A percentile compares a stretch with the other conserved stretches of the same genome.
These are phyloP conservation scores for Parotia lawesii DNA, from an alignment of 2,113 vertebrate genomes.

Conservation along the genomic window DNA sequence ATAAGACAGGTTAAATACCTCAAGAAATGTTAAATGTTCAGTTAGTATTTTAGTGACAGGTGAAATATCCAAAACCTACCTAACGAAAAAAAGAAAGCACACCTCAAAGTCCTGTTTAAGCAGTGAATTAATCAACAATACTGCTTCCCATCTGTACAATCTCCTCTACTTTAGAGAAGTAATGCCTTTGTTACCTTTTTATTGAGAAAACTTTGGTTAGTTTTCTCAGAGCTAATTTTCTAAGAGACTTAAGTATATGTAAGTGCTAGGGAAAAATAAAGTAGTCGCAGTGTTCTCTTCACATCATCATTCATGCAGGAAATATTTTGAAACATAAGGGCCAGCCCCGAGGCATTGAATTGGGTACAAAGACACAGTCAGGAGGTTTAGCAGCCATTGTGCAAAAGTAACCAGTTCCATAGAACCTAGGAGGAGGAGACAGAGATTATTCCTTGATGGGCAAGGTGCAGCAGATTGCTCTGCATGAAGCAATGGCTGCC, in stretches of 20 bases:
- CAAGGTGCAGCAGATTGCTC: not conserved
- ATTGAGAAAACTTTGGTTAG: not conserved
- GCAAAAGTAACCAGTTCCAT: not conserved
- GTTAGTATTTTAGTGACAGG: not conserved
- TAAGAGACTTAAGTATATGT: not conserved
- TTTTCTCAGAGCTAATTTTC: not conserved
- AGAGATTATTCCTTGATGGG: not conserved
- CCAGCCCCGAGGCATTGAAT: not conserved
- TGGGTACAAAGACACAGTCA: not conserved
- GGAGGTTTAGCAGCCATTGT: not conserved
- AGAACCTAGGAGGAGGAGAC: not conserved
- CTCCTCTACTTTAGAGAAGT: not conserved
- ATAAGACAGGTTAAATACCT: not conserved
- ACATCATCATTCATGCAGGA: not conserved
- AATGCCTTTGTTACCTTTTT: not conserved
- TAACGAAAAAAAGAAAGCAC: not conserved
- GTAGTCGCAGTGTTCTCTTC: not conserved
- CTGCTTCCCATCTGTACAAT: not conserved
- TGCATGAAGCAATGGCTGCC: not conserved
- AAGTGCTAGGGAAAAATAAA: not conserved
- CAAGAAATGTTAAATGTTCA: not conserved
- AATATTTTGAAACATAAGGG: not conserved
- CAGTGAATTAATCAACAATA: not conserved
- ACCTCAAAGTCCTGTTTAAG: not conserved
- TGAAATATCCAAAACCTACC: not conserved